These are phyloP conservation scores for Galerucella nymphaeae DNA, from an alignment of 2,888 invertebrate genomes.

Conservation along the genomic window DNA sequence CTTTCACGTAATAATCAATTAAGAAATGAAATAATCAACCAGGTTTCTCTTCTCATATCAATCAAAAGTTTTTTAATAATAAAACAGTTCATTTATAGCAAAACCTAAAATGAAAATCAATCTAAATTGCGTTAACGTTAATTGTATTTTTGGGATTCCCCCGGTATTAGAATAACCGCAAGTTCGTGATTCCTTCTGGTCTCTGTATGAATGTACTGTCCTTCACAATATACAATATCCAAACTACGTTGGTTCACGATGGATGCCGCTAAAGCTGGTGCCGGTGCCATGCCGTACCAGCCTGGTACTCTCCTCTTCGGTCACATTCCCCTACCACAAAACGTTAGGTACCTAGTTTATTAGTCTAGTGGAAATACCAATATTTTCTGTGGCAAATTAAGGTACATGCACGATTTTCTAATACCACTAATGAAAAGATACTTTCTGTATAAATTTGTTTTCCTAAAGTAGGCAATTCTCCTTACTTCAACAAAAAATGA, in stretches of 20 bases:
- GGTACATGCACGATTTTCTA: no score
- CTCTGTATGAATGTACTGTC: slow-evolving; percentile 18
- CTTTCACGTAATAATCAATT: no score
- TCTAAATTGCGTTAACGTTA: not conserved
- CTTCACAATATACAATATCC: slow-evolving; percentile 15
- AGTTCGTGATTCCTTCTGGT: not conserved
- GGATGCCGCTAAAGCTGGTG: slow-evolving; percentile 15
- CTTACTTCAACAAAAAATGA: no score
- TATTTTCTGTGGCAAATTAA: not conserved
- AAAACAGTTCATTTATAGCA: no score
- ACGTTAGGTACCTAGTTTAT: slow-evolving; percentile 29
- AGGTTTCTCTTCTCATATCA: no score
- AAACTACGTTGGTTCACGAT: slow-evolving; percentile 11
- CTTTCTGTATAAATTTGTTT: no score
- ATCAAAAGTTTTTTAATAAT: no score
- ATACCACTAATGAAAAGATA: no score
- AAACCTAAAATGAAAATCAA: no score
- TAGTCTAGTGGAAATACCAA: slow-evolving; percentile 14
- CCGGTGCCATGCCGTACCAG: slow-evolving; percentile 59
- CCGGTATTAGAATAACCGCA: slow-evolving; percentile 8
- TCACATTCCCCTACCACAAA: slow-evolving; percentile 50
- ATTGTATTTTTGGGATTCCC: not conserved
- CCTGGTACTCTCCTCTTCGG: slow-evolving; percentile 43
- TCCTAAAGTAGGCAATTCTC: no score
- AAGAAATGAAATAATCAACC: no score